Conservation (phyloP, 1,140 invertebrate genomes). For the Diuraphis noxia region DNA sequence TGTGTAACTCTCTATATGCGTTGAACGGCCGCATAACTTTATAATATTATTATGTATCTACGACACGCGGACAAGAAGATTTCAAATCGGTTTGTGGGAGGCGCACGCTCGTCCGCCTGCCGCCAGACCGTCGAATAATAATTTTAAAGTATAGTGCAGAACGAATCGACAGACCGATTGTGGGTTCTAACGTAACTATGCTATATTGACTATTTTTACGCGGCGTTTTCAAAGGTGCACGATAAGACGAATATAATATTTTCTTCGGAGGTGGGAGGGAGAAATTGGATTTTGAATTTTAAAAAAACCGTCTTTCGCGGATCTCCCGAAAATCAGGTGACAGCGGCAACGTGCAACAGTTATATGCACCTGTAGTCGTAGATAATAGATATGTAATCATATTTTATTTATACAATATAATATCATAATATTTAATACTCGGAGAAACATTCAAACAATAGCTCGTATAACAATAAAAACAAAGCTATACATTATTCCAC, state of each 20-base stretch:
- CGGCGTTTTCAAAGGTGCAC: neutral
- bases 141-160: neutral
- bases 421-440: neutral
- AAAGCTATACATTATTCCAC: neutral
- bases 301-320: neutral
- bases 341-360: neutral
- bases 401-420: neutral
- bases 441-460: neutral
- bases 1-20: too few species aligned
- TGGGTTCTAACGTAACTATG: neutral
- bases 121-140: neutral
- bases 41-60: neutral
- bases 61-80: neutral
- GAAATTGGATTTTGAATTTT: neutral
- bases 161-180: neutral
- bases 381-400: neutral
- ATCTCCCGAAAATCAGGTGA: neutral
- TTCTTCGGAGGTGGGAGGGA: neutral
- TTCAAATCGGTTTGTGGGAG: neutral
- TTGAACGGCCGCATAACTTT: neutral
- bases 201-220: neutral
- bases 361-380: neutral
- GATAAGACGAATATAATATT: neutral
- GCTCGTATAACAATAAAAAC: neutral
- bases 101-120: neutral